These are phyloP conservation scores for Crotalus tigris DNA, from an alignment of 2,113 vertebrate species.

Conservation along the genomic window DNA sequence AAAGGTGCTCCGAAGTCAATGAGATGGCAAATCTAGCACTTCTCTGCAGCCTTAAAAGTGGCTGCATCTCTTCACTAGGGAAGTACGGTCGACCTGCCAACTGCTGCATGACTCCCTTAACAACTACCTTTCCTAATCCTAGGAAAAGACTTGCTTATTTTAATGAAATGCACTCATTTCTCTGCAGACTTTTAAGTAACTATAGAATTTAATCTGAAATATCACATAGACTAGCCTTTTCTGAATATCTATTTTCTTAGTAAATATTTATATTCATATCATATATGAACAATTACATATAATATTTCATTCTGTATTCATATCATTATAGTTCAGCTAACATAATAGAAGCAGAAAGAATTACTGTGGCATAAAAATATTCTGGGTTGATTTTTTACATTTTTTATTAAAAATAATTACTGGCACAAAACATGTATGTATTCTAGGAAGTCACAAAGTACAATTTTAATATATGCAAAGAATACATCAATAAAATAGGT, in stretches of 20 bases:
- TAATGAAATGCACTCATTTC: background rate
- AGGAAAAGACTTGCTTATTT: background rate
- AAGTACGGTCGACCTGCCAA: background rate
- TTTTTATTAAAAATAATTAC: background rate
- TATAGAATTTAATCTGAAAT: background rate
- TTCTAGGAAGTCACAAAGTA: background rate
- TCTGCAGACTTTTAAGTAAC: background rate
- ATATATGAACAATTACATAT: background rate
- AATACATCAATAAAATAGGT: background rate
- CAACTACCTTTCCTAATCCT: background rate
- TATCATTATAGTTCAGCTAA: background rate
- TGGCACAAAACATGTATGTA: background rate
- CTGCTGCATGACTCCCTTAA: background rate
- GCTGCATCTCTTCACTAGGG: background rate
- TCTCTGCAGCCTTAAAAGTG: background rate
- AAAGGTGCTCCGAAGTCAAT: background rate
- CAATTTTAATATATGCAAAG: background rate
- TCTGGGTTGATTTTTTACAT: background rate
- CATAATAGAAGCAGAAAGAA: background rate
- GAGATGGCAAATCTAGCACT: background rate
- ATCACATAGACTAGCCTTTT: background rate
- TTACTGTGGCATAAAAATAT: background rate
- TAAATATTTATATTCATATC: background rate
- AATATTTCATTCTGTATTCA: background rate
- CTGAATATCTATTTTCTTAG: background rate